These are phyloP conservation scores for Pachyuromys duprasi DNA, from an alignment of 2,797 vertebrate genomes.

Conservation along the genomic window DNA sequence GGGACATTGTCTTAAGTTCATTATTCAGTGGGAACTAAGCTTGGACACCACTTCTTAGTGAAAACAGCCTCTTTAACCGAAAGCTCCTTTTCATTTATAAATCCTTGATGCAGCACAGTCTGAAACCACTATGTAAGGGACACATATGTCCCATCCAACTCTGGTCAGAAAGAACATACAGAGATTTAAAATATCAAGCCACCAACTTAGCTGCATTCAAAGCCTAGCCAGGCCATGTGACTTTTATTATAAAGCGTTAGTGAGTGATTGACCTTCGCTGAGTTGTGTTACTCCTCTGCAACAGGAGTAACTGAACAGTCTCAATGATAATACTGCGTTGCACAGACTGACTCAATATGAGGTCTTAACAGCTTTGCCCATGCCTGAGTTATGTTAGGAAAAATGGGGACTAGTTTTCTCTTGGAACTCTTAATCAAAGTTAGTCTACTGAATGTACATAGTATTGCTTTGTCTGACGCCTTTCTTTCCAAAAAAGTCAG, in stretches of 20 bases:
- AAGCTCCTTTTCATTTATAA: not conserved
- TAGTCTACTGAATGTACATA: not conserved
- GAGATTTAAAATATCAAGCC: not conserved
- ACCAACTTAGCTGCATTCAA: not conserved
- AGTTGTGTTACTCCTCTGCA: not conserved
- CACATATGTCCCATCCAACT: not conserved
- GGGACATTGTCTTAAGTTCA: not conserved
- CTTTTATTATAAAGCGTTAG: not conserved
- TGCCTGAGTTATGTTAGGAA: not conserved
- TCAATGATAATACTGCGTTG: not conserved
- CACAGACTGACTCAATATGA: not conserved
- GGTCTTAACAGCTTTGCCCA: not conserved
- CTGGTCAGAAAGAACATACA: not conserved
- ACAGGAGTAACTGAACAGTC: not conserved
- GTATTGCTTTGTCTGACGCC: not conserved
- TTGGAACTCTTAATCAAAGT: not conserved
- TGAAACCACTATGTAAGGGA: not conserved
- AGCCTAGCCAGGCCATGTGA: not conserved
- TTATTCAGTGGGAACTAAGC: constrained; percentile 4
- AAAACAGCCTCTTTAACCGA: not conserved
- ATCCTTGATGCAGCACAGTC: not conserved
- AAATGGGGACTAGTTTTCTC: not conserved
- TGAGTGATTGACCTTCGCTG: not conserved
- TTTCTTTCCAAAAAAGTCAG: not conserved
- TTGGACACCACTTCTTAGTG: not conserved